A percentile compares a stretch with the other conserved stretches of the same genome.
phyloP scores from a whole-genome alignment of 2,113 vertebrate genomes.

The Lichenostomus cassidix region DNA sequence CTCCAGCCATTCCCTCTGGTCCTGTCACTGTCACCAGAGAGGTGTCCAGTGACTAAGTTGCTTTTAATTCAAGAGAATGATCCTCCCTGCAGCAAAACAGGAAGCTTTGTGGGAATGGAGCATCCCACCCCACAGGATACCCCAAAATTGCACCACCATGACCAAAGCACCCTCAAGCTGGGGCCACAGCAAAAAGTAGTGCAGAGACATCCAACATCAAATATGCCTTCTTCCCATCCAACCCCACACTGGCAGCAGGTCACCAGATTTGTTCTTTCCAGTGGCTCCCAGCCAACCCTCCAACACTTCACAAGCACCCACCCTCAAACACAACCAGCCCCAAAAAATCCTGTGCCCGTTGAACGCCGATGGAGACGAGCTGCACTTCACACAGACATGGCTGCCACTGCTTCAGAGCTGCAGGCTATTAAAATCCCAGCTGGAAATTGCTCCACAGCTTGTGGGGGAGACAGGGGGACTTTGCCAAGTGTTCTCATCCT shows the following conservation, averaged over 20 bases:
- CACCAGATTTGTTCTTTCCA: neutral
- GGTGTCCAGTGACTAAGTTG: neutral
- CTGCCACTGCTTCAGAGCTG: neutral
- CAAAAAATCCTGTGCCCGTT: accelerated
- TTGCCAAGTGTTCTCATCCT: neutral
- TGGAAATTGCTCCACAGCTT: conserved; percentile 12
- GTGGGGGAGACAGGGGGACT: neutral
- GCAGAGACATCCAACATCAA: accelerated
- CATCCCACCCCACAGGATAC: neutral
- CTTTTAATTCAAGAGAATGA: neutral
- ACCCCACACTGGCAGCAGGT: neutral
- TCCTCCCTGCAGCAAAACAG: neutral
- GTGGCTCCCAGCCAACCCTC: neutral
- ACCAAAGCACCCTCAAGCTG: accelerated
- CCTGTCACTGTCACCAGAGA: neutral
- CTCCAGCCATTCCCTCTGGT: neutral
- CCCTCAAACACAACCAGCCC: neutral
- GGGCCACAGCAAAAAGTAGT: neutral
- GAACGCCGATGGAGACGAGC: accelerated
- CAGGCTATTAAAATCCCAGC: neutral
- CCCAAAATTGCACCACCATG: neutral
- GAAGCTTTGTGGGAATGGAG: neutral
- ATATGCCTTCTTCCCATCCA: neutral
- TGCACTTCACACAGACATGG: neutral
- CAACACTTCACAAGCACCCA: accelerated